Conservation (phyloP, 2,797 vertebrate species). For the Acrossocheilus wenchowensis region DNA sequence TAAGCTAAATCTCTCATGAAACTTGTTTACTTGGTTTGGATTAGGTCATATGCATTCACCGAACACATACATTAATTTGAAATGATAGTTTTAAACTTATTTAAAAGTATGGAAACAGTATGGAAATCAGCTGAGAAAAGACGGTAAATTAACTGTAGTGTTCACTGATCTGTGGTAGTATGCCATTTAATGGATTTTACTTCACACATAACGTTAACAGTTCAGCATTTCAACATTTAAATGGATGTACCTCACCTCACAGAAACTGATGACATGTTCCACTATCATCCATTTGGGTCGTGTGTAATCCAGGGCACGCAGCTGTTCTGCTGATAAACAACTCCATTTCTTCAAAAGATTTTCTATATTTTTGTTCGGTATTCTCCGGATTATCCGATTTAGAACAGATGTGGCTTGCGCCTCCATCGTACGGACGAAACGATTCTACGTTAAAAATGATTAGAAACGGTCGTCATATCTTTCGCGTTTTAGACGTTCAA, state of each 20-base stretch:
- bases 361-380: conserved; percentile 73
- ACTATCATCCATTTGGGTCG: conserved; percentile 77
- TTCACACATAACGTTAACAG: not conserved
- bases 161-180: not conserved
- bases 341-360: conserved; percentile 82
- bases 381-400: conserved; percentile 79
- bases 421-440: conserved; percentile 75
- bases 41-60: not conserved
- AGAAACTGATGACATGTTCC: conserved; percentile 75
- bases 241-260: conserved; percentile 76
- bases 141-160: not conserved
- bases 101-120: not conserved
- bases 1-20: not conserved
- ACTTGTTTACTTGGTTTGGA: not conserved
- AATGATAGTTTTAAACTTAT: not conserved
- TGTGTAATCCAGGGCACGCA: conserved; percentile 73
- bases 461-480: not conserved
- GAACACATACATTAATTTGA: not conserved
- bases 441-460: not conserved
- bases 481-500: not conserved
- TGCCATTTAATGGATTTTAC: not conserved
- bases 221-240: not conserved
- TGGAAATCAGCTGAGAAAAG: not conserved
- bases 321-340: conserved; percentile 77
- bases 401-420: conserved; percentile 75